phyloP scores from a whole-genome alignment of 2,113 vertebrate genomes.

The Tetrao urogallus region DNA sequence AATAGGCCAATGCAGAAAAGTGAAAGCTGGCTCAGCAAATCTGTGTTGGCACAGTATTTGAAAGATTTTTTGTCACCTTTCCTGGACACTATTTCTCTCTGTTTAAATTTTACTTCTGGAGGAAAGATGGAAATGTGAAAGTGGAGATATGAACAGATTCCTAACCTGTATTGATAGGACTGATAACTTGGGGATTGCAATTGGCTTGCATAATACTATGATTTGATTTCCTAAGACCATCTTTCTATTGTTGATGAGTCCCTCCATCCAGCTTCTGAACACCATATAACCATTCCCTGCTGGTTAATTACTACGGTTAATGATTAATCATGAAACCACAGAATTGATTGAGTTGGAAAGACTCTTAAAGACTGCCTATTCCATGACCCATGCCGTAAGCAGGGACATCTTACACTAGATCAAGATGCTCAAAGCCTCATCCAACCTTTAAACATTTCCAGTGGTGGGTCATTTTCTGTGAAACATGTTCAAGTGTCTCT shows the following conservation, averaged over 20 bases:
- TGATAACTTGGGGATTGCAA: background rate
- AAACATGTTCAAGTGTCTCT: background rate
- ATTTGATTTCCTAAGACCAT: background rate
- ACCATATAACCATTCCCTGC: background rate
- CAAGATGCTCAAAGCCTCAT: background rate
- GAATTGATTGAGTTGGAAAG: background rate
- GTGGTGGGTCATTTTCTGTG: background rate
- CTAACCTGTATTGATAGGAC: background rate
- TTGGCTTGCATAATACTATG: background rate
- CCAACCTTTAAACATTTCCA: background rate
- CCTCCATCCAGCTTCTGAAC: background rate
- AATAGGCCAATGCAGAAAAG: background rate
- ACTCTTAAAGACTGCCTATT: background rate
- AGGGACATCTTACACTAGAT: background rate
- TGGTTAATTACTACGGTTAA: background rate
- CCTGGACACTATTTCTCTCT: background rate
- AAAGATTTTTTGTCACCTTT: background rate
- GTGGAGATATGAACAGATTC: background rate
- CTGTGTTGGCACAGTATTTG: background rate
- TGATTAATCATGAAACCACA: background rate
- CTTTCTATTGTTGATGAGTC: background rate
- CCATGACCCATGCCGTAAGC: background rate
- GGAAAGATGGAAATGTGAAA: background rate
- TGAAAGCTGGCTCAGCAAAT: background rate
- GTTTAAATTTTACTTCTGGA: background rate